Evolutionary conservation across 2,113 vertebrate species (phyloP), one percentile per base, ranked within the genome.

Genomic region (Sorex fumeus): DNA sequence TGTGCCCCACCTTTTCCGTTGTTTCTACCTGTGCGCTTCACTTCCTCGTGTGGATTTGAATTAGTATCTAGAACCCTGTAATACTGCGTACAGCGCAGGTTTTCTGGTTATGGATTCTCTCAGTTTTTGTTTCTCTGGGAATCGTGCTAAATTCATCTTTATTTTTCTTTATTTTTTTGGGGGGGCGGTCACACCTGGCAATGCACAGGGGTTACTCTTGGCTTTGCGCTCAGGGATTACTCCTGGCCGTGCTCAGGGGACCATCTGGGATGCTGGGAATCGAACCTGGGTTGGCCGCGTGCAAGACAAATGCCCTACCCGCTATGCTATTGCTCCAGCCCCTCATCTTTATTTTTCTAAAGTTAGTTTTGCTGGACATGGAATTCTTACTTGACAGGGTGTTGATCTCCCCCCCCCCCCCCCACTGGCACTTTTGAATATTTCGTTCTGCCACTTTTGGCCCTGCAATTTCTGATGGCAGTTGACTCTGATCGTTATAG

Each of bases 131-230:
- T 40, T 40, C 40, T 40, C 40, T 91, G 78, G 70, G 28, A 36
- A 77, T 32, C 77, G 36, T 69, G 34, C 78, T 91, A 2, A 62
- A 78, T 79, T 85, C n/a, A 25, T 71, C 36, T 71, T 91, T 6
- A 25, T 19, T 76, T 82, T 84, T 64, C 25, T 76, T n/a, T n/a
- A n/a, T n/a, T n/a, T n/a, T n/a, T n/a, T n/a, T n/a, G n/a, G n/a
- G n/a, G n/a, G n/a, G n/a, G n/a, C n/a, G n/a, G n/a, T n/a, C n/a
- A n/a, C n/a, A n/a, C n/a, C n/a, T n/a, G n/a, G n/a, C n/a, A n/a
- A n/a, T n/a, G n/a, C n/a, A n/a, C n/a, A n/a, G n/a, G n/a, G n/a
- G n/a, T n/a, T n/a, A n/a, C n/a, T n/a, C n/a, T n/a, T n/a, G n/a
- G n/a, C n/a, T n/a, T n/a, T n/a, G n/a, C n/a, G n/a, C n/a, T n/a